phyloP scores from a whole-genome alignment of 2,113 vertebrate genomes.

The Megaleporinus macrocephalus region DNA sequence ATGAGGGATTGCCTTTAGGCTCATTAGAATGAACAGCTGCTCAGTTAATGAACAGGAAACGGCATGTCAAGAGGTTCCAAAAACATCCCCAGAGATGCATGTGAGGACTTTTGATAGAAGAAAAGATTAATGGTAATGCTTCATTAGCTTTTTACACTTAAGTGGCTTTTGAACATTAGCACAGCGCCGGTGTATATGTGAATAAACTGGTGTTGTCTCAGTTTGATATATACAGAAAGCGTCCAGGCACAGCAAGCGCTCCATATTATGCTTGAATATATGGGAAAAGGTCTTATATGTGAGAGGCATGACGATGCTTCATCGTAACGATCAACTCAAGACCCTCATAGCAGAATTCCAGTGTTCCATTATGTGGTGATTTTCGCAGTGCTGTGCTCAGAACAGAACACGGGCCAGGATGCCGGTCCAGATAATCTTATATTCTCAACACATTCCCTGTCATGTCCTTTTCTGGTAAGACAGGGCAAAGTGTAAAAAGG shows the following conservation, averaged over 20 bases:
- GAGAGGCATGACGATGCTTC: background rate
- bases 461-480: conserved; percentile 44
- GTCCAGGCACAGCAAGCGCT: background rate
- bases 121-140: conserved; percentile 72
- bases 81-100: conserved; percentile 74
- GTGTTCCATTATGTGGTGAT: background rate
- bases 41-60: conserved; percentile 85
- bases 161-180: conserved; percentile 60
- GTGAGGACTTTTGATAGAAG: conserved; percentile 65
- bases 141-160: conserved; percentile 68
- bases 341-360: too few species aligned
- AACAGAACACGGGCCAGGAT: background rate
- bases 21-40: conserved; percentile 84
- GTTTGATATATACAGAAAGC: background rate
- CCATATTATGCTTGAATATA: background rate
- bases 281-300: background rate
- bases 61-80: conserved; percentile 77
- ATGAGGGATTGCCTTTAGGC: conserved; percentile 77
- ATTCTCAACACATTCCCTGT: conserved; percentile 42
- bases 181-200: background rate
- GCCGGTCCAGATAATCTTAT: conserved; percentile 21
- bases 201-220: conserved; percentile 5
- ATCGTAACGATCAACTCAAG: background rate
- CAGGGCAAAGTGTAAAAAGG: conserved; percentile 44
- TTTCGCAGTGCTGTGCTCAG: conserved; percentile 1